These are phyloP conservation scores for Antheraea assamensis DNA, from an alignment of 2,888 invertebrate species.

Conservation along the genomic window DNA sequence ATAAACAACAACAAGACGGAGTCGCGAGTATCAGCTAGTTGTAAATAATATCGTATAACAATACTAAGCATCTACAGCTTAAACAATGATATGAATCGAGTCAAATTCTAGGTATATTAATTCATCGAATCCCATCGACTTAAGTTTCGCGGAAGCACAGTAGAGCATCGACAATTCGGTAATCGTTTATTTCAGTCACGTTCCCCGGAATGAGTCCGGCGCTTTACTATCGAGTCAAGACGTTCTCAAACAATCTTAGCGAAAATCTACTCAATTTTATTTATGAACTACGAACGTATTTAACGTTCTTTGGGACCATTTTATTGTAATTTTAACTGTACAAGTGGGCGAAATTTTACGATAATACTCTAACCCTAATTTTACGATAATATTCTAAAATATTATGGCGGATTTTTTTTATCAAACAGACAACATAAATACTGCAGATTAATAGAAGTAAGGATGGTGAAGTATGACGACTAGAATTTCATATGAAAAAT, in stretches of 20 bases:
- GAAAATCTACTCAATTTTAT: slow-evolving; percentile 23
- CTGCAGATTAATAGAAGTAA: too few species aligned
- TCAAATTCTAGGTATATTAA: neutral
- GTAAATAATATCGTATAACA: too few species aligned
- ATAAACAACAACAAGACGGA: too few species aligned
- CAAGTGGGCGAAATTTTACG: too few species aligned
- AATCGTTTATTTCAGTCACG: slow-evolving; percentile 34
- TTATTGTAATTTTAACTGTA: neutral
- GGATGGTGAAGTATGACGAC: too few species aligned
- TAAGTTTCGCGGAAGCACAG: neutral
- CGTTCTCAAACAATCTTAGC: slow-evolving; percentile 21
- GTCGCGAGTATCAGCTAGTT: too few species aligned
- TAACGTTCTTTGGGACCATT: neutral
- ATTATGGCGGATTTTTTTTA: too few species aligned
- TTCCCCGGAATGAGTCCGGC: slow-evolving; percentile 29
- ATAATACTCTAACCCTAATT: too few species aligned
- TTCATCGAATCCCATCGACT: neutral
- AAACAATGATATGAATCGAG: neutral
- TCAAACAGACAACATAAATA: too few species aligned
- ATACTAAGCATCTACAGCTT: too few species aligned
- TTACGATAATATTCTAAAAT: too few species aligned
- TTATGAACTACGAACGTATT: neutral
- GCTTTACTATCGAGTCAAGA: slow-evolving; percentile 18
- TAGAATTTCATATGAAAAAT: too few species aligned
- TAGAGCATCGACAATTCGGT: neutral